phyloP scores from a whole-genome alignment of 2,113 vertebrate genomes.

The Ahaetulla prasina region DNA sequence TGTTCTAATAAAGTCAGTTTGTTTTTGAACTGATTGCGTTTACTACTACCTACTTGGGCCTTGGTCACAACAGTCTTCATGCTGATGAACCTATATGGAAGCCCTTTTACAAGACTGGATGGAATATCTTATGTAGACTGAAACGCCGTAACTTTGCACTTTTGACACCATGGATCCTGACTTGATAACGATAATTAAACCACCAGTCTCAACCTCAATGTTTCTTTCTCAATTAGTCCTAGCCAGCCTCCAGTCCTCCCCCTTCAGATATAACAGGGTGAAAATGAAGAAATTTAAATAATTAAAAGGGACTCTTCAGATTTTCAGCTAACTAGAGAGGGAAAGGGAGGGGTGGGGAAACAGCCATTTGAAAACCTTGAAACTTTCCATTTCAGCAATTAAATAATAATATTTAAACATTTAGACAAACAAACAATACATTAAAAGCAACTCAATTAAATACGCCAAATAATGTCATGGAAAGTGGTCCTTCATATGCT shows the following conservation, averaged over 20 bases:
- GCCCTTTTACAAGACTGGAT: background rate
- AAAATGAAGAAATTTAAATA: background rate
- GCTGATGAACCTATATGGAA: background rate
- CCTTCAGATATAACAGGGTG: background rate
- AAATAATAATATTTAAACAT: background rate
- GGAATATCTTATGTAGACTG: background rate
- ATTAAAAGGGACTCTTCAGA: background rate
- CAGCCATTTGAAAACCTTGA: background rate
- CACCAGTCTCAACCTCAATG: background rate
- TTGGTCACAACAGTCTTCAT: too few species aligned
- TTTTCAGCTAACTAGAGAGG: background rate
- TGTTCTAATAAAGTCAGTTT: too few species aligned
- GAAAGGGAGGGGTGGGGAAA: fast-evolving
- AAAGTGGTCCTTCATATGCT: background rate
- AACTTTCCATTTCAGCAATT: background rate
- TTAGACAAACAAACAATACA: background rate
- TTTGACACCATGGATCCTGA: background rate
- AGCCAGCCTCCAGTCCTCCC: background rate
- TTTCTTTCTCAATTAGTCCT: background rate
- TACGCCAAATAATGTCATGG: background rate
- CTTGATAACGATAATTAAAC: background rate
- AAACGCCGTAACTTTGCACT: background rate
- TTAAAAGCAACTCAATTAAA: background rate
- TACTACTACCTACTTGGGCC: too few species aligned
- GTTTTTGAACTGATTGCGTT: too few species aligned